phyloP scores from a whole-genome alignment of 2,113 vertebrate species.

The Meriones unguiculatus region DNA sequence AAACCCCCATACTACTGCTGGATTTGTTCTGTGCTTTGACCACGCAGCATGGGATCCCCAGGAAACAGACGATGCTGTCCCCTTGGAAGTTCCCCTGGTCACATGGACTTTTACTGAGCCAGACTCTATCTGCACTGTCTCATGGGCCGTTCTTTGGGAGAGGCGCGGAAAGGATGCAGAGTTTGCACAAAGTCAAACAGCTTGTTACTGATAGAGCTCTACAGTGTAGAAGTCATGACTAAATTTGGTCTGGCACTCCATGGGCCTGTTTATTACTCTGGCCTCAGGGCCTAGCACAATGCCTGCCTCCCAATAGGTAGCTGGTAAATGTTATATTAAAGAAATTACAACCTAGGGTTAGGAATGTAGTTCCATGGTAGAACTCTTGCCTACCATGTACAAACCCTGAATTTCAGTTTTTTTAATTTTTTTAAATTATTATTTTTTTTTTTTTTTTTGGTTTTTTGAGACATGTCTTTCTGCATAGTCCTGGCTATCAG shows the following conservation, averaged over 20 bases:
- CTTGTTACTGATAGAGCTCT: neutral
- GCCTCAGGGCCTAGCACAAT: neutral
- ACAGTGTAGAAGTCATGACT: neutral
- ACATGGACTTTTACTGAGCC: neutral
- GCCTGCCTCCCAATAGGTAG: neutral
- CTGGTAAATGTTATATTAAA: neutral
- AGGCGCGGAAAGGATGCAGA: constrained; percentile 24
- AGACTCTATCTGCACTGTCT: neutral
- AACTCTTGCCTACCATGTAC: neutral
- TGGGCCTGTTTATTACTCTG: neutral
- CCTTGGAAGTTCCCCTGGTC: neutral
- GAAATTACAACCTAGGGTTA: neutral
- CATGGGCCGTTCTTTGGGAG: neutral
- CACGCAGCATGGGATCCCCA: neutral
- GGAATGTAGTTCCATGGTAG: neutral
- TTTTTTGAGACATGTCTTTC: neutral
- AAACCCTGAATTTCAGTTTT: neutral
- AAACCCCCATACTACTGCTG: neutral
- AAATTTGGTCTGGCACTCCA: neutral
- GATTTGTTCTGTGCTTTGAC: neutral
- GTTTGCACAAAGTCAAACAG: constrained; percentile 6
- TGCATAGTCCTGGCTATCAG: neutral
- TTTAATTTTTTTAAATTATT: neutral
- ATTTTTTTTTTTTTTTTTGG: neutral
- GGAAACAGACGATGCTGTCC: neutral